A percentile compares a stretch with the other conserved stretches of the same genome.
Evolutionary conservation across 2,113 vertebrate genomes (phyloP).

Genomic region (Elephas maximus): DNA sequence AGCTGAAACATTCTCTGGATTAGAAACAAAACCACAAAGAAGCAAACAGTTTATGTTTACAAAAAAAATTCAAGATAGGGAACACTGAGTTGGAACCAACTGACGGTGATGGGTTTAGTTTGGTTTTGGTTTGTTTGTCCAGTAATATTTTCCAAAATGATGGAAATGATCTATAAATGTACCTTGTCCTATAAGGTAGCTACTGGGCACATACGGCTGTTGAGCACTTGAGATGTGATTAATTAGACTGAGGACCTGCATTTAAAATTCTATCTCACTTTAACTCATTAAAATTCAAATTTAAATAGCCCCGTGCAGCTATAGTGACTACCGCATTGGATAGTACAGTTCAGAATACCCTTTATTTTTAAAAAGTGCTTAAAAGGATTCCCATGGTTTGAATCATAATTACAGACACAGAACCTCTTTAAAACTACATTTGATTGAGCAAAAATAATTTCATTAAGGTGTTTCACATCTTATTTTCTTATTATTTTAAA

Average conservation of each 20-base stretch:
- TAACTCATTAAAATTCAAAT: neutral
- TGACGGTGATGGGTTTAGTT: neutral
- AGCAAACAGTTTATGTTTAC: neutral
- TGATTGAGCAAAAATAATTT: slow-evolving; percentile 52
- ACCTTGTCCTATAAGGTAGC: neutral
- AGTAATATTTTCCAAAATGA: neutral
- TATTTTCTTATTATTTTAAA: neutral
- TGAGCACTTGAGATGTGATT: slow-evolving; percentile 30
- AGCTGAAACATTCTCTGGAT: slow-evolving; percentile 21
- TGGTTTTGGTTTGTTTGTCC: neutral
- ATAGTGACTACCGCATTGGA: neutral
- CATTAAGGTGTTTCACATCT: slow-evolving; percentile 50
- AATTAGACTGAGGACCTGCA: slow-evolving; percentile 15
- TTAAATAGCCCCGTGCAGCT: neutral
- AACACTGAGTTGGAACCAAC: too few relatives aligned
- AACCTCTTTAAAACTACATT: slow-evolving; percentile 11
- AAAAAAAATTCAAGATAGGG: neutral
- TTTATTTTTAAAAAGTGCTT: slow-evolving; percentile 17
- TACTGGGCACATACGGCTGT: neutral
- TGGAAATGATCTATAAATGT: slow-evolving; percentile 21
- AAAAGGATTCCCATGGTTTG: slow-evolving; percentile 38
- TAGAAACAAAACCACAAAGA: slow-evolving; percentile 45
- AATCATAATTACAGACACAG: neutral
- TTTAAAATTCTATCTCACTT: slow-evolving; percentile 51
- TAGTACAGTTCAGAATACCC: neutral